Evolutionary conservation across 2,113 vertebrate species (phyloP), one percentile per base, ranked within the genome.

Genomic region (Leucosticte australis): DNA sequence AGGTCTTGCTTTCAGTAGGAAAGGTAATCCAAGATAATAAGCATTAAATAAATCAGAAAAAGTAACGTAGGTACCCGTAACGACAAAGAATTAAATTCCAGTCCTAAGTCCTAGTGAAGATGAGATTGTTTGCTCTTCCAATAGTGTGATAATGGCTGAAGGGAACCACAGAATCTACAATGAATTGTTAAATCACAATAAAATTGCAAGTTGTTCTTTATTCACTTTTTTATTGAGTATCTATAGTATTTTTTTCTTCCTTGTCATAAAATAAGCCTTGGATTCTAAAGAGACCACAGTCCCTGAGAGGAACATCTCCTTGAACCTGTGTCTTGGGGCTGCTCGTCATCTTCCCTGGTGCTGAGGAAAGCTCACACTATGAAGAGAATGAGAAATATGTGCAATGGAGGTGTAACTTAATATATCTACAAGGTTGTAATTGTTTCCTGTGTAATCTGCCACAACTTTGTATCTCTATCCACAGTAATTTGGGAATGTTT

Each of bases 341-440:
- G 24, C 26, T 64, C 1, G 0, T 55, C 65, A 23, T 50, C 20
- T 28, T 42, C 1, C 0, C 1, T 3, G 13, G 5, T 33, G 15
- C 30, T 80, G 22, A 42, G 23, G 30, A 89, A 70, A 92, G 39
- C 42, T 79, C 31, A 50, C 4, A 6, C 9, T 7, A 6, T 8
- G 35, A 23, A 35, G 18, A 56, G 19, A 60, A 18, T 9, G 31
- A 56, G 71, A 62, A 89, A 46, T 12, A 4, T 16, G 23, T 5
- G 4, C 41, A 41, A 17, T 4, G 17, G 20, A 46, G 11, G 7
- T 26, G 3, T 18, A 75, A 9, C 6, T 52, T 53, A 14, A 19
- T 31, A 5, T 16, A 14, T 14, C 12, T 31, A 1, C n/a, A 11
- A 47, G 12, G 11, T 47, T 52, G 18, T 24, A 17, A 42, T 16